Evolutionary conservation across 2,113 vertebrate species (phyloP).

Genomic region (Atlantisia rogersi): DNA sequence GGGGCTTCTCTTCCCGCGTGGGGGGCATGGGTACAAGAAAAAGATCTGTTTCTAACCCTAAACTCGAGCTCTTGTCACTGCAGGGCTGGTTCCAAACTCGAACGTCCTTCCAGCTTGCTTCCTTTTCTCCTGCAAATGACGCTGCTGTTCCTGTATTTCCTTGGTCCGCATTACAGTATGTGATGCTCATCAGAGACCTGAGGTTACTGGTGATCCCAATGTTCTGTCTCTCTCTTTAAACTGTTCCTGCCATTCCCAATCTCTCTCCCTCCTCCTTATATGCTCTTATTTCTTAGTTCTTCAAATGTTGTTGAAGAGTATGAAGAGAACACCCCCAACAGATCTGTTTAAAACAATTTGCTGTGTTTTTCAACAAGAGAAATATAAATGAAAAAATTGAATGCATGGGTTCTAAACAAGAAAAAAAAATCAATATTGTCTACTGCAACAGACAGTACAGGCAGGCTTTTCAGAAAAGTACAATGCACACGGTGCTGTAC

Average conservation of each 20-base stretch:
- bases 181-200: background rate
- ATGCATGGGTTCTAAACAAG: background rate
- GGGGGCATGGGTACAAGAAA: fast-evolving
- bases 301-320: background rate
- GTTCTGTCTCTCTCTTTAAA: background rate
- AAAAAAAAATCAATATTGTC: background rate
- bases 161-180: fast-evolving
- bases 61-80: background rate
- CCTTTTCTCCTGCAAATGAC: background rate
- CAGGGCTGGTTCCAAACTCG: background rate
- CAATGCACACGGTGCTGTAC: too few species aligned
- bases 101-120: background rate
- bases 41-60: background rate
- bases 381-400: background rate
- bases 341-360: background rate
- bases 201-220: background rate
- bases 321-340: background rate
- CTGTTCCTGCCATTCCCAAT: background rate
- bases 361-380: background rate
- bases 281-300: background rate
- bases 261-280: background rate
- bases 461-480: background rate
- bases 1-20: fast-evolving
- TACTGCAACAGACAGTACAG: background rate
- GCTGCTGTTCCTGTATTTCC: background rate